These are phyloP conservation scores for Elysia chlorotica DNA, from an alignment of 1,140 invertebrate species.

Conservation along the genomic window DNA sequence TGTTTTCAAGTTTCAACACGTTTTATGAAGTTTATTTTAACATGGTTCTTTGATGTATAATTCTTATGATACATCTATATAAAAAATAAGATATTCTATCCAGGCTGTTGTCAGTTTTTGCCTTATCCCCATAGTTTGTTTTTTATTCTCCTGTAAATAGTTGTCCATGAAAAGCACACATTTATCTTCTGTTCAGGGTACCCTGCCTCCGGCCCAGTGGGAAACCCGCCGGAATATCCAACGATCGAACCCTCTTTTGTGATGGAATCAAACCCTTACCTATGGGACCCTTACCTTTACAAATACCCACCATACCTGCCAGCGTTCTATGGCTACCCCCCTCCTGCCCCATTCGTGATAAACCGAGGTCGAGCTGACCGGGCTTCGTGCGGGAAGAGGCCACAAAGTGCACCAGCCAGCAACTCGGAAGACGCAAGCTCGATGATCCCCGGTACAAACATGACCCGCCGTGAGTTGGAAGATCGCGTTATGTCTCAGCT, in stretches of 20 bases:
- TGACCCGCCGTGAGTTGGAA: conserved; percentile 45
- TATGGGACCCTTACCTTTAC: conserved; percentile 22
- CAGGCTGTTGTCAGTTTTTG: background rate
- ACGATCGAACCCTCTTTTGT: conserved; percentile 29
- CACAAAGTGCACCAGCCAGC: background rate
- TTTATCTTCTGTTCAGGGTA: conserved; percentile 26
- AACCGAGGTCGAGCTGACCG: background rate
- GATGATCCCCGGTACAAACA: conserved; percentile 47
- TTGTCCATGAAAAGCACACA: conserved; percentile 23
- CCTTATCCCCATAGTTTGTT: background rate
- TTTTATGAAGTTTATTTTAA: too few relatives aligned
- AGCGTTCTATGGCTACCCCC: conserved; percentile 20
- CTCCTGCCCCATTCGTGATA: conserved; percentile 1
- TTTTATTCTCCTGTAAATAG: background rate
- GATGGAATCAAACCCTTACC: conserved; percentile 24
- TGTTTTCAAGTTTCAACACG: too few relatives aligned
- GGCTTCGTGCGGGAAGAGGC: conserved; percentile 29
- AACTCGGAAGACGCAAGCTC: background rate
- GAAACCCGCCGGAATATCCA: conserved; percentile 30
- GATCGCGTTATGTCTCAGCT: conserved; percentile 47
- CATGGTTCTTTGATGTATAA: conserved; percentile 4
- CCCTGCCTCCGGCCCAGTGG: conserved; percentile 34
- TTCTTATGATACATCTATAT: background rate
- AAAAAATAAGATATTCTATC: background rate
- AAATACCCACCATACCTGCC: conserved; percentile 34